These are phyloP conservation scores for Muricea muricata DNA, from an alignment of 92 coral and sea anemone genomes.

Conservation along the genomic window DNA sequence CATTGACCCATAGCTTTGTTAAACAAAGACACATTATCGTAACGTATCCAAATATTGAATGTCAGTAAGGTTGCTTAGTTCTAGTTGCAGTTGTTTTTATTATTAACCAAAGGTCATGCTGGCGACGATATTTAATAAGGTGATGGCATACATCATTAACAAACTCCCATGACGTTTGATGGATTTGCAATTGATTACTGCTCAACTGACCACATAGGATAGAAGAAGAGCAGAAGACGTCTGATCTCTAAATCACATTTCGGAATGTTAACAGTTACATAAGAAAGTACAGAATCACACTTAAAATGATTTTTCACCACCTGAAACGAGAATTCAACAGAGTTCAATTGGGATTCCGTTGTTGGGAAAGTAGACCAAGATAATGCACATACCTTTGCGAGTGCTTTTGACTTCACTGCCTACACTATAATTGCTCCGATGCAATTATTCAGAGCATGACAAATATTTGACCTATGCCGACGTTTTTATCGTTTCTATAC, in stretches of 20 bases:
- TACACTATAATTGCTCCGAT: too few species aligned
- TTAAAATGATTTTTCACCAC: too few species aligned
- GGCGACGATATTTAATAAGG: neutral
- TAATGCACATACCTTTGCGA: too few species aligned
- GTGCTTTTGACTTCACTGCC: too few species aligned
- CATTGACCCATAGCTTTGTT: neutral
- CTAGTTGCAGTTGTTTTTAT: neutral
- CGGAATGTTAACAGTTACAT: too few species aligned
- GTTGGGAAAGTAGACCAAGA: too few species aligned
- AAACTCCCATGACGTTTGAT: neutral
- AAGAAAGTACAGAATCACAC: too few species aligned
- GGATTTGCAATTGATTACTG: neutral
- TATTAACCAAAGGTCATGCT: neutral
- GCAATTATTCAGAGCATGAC: too few species aligned
- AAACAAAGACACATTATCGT: neutral
- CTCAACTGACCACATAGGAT: neutral
- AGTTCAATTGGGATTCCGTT: too few species aligned
- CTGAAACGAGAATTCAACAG: too few species aligned
- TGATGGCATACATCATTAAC: neutral
- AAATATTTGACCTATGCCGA: too few species aligned
- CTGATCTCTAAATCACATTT: neutral
- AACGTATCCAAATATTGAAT: neutral
- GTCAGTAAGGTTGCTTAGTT: neutral
- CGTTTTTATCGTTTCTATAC: too few species aligned
- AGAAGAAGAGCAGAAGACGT: neutral